Evolutionary conservation across 2,113 vertebrate species (phyloP), one percentile per base, ranked within the genome.

Genomic region (Pluvialis apricaria): DNA sequence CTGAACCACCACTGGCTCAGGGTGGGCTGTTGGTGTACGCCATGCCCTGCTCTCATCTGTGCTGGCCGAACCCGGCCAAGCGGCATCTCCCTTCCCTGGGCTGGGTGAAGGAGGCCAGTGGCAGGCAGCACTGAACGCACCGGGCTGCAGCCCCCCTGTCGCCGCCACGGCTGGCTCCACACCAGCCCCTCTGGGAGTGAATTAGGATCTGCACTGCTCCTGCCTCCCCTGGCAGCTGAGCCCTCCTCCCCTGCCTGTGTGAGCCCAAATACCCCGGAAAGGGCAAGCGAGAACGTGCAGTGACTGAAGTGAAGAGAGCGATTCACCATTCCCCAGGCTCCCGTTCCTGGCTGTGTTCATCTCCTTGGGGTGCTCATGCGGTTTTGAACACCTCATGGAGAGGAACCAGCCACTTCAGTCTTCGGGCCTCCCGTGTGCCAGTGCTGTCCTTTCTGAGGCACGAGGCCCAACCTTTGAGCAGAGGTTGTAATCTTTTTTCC

Each of bases 31-130:
- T 22, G 47, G 20, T 49, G 47, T 21, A 49, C 10, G 11, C 21
- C 47, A 4, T 49, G 47, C 20, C 47, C 47, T 10, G 10, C 47
- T 49, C 11, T 49, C 47, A 21, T 49, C 47, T 22, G 20, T 8
- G 1, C 4, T 17, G 13, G 32, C n/a, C 6, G 0, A 19, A 21
- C 17, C 5, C 0, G 24, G 60, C 8, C 1, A 42, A 44, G 58
- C 2, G 3, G 38, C 55, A 17, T 26, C 47, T 80, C 28, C 15
- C 31, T 1, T 38, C 31, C 60, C 60, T 2, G 28, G 42, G 16
- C 28, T 25, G 29, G 17, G 9, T 17, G 82, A 60, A 11, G 42
- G 16, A 13, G 58, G 60, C n/a, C 21, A 4, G 69, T 3, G 34
- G 22, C 17, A 36, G 7, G 73, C 49, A 47, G 69, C 15, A 4